Evolutionary conservation across 2,888 invertebrate species (phyloP).

Genomic region (Scrobipalpa atriplicella): DNA sequence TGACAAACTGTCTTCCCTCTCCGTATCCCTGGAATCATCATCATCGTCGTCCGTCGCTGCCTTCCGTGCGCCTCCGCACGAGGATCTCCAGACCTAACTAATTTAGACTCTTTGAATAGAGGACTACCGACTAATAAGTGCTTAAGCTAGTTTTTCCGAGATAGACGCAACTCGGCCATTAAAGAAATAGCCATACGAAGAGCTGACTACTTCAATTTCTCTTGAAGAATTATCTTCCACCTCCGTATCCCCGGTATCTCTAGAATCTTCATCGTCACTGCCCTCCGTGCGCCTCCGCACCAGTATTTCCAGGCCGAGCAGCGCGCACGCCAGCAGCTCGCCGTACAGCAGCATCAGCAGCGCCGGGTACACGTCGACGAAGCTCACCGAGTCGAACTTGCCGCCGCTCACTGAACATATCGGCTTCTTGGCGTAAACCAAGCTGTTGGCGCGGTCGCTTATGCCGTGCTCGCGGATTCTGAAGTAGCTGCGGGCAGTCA

Average conservation of each 20-base stretch:
- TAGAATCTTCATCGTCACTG: no score
- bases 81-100: conserved; percentile 28
- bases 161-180: no score
- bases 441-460: conserved; percentile 75
- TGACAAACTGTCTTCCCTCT: no score
- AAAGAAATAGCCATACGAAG: no score
- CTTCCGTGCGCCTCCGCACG: conserved; percentile 32
- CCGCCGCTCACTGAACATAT: conserved; percentile 79
- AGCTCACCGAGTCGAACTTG: conserved; percentile 84
- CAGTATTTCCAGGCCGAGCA: conserved; percentile 59
- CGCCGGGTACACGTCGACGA: conserved; percentile 83
- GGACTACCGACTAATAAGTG: no score
- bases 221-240: no score
- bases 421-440: conserved; percentile 84
- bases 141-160: no score
- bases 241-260: no score
- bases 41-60: no score
- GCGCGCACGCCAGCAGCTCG: conserved; percentile 51
- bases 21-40: no score
- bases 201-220: no score
- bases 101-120: no score
- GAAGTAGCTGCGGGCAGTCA: background rate
- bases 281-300: conserved; percentile 33
- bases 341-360: conserved; percentile 71
- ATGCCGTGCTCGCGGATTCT: conserved; percentile 83